These are phyloP conservation scores for Dendrolimus houi DNA, from an alignment of 2,888 invertebrate genomes.

Conservation along the genomic window DNA sequence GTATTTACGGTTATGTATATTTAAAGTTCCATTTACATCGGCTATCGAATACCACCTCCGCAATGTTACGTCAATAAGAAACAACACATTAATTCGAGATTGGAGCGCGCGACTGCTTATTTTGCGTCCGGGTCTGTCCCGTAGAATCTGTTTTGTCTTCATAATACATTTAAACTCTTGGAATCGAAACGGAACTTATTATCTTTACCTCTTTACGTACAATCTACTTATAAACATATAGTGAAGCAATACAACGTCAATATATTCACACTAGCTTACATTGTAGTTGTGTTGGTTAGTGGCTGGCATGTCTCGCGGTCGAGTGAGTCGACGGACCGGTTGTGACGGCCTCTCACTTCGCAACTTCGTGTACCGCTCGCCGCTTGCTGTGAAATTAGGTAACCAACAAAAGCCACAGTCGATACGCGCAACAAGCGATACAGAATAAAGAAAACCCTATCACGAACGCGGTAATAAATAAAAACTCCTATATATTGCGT, in stretches of 20 bases:
- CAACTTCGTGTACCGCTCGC: constrained; percentile 63
- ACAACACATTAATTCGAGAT: constrained; percentile 66
- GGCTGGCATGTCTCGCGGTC: constrained; percentile 55
- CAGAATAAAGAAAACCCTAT: constrained; percentile 51
- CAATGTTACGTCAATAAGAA: constrained; percentile 71
- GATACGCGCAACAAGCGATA: constrained; percentile 46
- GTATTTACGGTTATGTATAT: constrained; percentile 26
- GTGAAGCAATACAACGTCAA: constrained; percentile 23
- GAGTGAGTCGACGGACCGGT: constrained; percentile 65
- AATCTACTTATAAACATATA: constrained; percentile 18
- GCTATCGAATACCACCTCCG: constrained; percentile 48
- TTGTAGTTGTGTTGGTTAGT: constrained; percentile 40
- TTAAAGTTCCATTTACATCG: constrained; percentile 54
- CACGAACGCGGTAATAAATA: constrained; percentile 30
- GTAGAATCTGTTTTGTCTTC: constrained; percentile 26
- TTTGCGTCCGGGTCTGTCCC: constrained; percentile 69
- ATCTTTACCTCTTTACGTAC: constrained; percentile 20
- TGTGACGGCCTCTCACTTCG: constrained; percentile 73
- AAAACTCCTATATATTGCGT: constrained; percentile 31
- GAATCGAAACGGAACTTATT: constrained; percentile 38
- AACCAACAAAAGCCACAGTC: constrained; percentile 65
- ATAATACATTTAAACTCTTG: constrained; percentile 24
- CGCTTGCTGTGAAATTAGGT: constrained; percentile 70
- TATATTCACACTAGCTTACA: constrained; percentile 36
- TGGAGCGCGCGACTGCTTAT: constrained; percentile 55